Conservation (phyloP, 53 echinoderm and acorn worm genomes). For the Apostichopus leukothele region DNA sequence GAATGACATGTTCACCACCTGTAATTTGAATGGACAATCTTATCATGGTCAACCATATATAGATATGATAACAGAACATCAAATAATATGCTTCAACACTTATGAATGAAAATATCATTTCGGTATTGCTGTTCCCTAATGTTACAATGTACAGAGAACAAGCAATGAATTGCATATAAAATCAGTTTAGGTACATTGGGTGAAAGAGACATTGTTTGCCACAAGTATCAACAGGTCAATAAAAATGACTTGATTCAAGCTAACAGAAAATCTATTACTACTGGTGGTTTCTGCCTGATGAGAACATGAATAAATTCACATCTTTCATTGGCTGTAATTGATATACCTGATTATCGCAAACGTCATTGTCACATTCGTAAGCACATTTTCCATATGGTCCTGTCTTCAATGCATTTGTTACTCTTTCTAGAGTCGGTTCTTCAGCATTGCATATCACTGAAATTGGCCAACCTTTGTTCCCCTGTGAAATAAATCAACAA, state of each 20-base stretch:
- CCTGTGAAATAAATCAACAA: slow-evolving; percentile 41
- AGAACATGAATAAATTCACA: too few relatives aligned
- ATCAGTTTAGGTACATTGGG: too few relatives aligned
- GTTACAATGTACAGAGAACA: too few relatives aligned
- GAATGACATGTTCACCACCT: slow-evolving; percentile 83
- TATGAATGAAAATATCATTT: neutral
- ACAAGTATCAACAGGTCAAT: neutral
- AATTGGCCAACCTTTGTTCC: slow-evolving; percentile 77
- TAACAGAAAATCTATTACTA: too few relatives aligned
- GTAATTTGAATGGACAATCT: neutral
- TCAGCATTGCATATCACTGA: slow-evolving; percentile 63
- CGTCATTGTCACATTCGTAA: slow-evolving; percentile 88
- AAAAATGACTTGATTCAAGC: neutral
- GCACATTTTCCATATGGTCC: slow-evolving; percentile 92
- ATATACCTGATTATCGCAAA: slow-evolving; percentile 89
- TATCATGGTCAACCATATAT: neutral
- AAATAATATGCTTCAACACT: neutral
- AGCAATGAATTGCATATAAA: too few relatives aligned
- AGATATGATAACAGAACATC: neutral
- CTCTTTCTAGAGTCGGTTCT: slow-evolving; percentile 60
- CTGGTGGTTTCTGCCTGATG: too few relatives aligned
- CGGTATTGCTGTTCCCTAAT: too few relatives aligned
- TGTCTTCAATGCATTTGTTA: slow-evolving; percentile 65
- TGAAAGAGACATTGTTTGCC: too few relatives aligned
- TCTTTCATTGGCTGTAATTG: too few relatives aligned